A percentile compares a stretch with the other conserved stretches of the same genome.
These are phyloP conservation scores for Brachionus asplanchnoidis DNA, from an alignment of 1,140 invertebrate species.

Conservation along the genomic window DNA sequence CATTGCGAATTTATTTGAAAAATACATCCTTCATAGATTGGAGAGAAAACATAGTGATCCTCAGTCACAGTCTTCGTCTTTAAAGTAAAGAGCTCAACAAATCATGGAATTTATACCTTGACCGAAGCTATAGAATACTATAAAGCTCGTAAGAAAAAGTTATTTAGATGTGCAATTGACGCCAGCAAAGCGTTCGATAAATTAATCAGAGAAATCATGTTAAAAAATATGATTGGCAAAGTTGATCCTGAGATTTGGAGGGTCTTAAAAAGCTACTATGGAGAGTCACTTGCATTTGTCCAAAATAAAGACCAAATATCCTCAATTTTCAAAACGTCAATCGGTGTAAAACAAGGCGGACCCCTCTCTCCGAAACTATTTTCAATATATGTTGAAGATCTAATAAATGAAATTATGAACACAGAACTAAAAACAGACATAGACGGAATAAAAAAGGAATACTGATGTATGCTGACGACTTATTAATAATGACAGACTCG, in stretches of 20 bases:
- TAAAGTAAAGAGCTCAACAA: neutral
- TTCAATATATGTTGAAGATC: neutral
- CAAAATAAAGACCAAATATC: neutral
- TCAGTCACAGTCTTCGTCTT: neutral
- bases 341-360: neutral
- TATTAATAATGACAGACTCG: neutral
- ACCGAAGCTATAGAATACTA: neutral
- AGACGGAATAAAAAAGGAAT: neutral
- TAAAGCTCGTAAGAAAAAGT: neutral
- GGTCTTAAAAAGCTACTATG: neutral
- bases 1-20: neutral
- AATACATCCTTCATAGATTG: neutral
- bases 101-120: neutral
- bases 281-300: neutral
- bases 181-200: neutral
- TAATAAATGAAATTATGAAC: neutral
- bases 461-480: neutral
- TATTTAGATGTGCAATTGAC: neutral
- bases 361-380: neutral
- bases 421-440: neutral
- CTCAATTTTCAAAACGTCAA: neutral
- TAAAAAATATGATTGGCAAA: neutral
- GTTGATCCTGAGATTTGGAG: neutral
- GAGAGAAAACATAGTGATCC: neutral
- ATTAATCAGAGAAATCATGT: neutral